phyloP scores from a whole-genome alignment of 64 coral and sea anemone species.

The Pocillopora damicornis region DNA sequence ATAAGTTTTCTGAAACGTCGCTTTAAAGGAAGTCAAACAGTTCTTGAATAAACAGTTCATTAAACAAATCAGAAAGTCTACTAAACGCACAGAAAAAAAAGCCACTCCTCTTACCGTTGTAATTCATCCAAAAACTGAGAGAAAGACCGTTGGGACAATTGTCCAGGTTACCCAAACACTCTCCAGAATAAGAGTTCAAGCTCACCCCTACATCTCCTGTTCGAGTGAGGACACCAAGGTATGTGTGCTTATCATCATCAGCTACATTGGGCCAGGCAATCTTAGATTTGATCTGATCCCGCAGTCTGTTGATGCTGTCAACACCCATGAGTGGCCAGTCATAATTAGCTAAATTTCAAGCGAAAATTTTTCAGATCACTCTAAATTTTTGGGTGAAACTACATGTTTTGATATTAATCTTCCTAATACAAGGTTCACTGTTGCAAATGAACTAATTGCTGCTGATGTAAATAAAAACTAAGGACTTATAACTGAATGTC shows the following conservation, averaged over 20 bases:
- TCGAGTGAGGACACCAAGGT: neutral
- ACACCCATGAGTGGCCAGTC: too few relatives aligned
- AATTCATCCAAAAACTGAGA: slow-evolving; percentile 24
- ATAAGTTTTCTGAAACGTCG: too few relatives aligned
- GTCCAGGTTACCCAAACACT: neutral
- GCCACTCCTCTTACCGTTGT: neutral
- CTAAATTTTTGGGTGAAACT: too few relatives aligned
- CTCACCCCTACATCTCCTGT: neutral
- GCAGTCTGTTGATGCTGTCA: neutral
- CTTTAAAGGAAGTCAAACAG: too few relatives aligned
- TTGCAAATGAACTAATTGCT: too few relatives aligned
- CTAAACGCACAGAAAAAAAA: neutral
- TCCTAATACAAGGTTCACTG: too few relatives aligned
- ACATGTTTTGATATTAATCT: too few relatives aligned
- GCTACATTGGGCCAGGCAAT: too few relatives aligned
- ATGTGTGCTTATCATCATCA: neutral
- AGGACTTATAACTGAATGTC: too few relatives aligned
- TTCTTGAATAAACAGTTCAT: neutral
- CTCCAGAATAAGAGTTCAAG: neutral
- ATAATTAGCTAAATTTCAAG: too few relatives aligned
- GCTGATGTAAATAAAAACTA: too few relatives aligned
- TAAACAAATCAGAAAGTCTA: neutral
- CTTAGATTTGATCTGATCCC: neutral
- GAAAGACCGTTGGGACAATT: slow-evolving; percentile 15
- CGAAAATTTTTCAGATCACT: too few relatives aligned